A percentile compares a stretch with the other conserved stretches of the same genome.
Conservation (phyloP, 2,113 vertebrate species). For the Aldabrachelys gigantea region DNA sequence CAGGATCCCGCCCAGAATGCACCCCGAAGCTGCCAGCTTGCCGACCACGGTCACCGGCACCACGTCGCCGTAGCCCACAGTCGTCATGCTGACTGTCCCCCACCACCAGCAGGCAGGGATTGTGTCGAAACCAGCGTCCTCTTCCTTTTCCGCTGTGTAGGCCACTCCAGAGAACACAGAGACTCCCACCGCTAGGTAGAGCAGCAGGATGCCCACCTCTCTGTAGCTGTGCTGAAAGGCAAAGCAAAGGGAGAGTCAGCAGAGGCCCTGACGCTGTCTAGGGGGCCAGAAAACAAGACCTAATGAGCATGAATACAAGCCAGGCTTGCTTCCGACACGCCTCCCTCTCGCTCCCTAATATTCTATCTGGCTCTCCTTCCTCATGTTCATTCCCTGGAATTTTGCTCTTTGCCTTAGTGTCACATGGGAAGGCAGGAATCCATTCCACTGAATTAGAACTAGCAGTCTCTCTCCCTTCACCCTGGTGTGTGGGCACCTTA, state of each 20-base stretch:
- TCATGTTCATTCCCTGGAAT: not conserved
- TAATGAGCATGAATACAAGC: fast-evolving
- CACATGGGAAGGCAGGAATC: not conserved
- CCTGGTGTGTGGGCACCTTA: not conserved
- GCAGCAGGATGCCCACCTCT: constrained; percentile 94
- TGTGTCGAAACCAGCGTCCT: constrained; percentile 92
- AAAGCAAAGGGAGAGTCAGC: constrained; percentile 20
- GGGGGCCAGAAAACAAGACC: fast-evolving
- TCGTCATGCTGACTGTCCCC: constrained; percentile 99
- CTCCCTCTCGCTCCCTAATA: not conserved
- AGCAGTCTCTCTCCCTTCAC: not conserved
- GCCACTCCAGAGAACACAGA: constrained; percentile 94
- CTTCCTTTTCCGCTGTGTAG: constrained; percentile 94
- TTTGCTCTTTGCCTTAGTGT: fast-evolving
- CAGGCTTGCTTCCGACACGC: not conserved
- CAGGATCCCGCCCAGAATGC: constrained; percentile 95
- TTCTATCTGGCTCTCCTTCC: not conserved
- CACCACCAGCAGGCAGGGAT: constrained; percentile 99
- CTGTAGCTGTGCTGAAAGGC: constrained; percentile 94
- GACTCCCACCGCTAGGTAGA: constrained; percentile 95
- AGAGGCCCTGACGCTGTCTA: fast-evolving
- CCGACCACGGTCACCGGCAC: constrained; percentile 93
- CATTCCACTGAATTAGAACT: not conserved
- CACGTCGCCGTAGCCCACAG: constrained; percentile 95
- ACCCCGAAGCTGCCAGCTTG: constrained; percentile 94